phyloP scores from a whole-genome alignment of 2,797 vertebrate genomes.

The Notolepis coatsorum region DNA sequence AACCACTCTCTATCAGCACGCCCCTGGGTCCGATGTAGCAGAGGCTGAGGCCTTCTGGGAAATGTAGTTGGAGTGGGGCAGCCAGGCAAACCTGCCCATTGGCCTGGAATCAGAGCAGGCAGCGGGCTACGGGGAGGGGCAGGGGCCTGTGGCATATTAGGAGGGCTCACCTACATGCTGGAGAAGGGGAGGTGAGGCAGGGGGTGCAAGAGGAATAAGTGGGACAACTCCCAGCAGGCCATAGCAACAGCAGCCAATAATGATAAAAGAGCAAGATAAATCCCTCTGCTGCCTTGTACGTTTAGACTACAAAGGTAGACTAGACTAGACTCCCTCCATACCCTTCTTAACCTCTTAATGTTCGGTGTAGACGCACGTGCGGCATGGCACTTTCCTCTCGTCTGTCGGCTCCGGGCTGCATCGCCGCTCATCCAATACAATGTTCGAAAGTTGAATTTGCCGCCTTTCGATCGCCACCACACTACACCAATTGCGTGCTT shows the following conservation, averaged over 20 bases:
- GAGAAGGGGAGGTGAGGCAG: too few relatives aligned
- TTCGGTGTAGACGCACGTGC: too few relatives aligned
- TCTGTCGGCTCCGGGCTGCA: too few relatives aligned
- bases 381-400: too few relatives aligned
- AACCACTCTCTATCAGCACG: conserved; percentile 59
- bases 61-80: conserved; percentile 73
- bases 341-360: too few relatives aligned
- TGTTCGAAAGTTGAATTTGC: too few relatives aligned
- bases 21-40: conserved; percentile 54
- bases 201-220: conserved; percentile 77
- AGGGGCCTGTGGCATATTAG: conserved; percentile 68
- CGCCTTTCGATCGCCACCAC: too few relatives aligned
- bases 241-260: conserved; percentile 70
- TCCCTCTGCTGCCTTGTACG: conserved; percentile 66
- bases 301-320: too few relatives aligned
- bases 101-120: conserved; percentile 73
- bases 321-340: too few relatives aligned
- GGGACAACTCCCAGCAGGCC: conserved; percentile 80
- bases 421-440: too few relatives aligned
- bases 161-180: conserved; percentile 74
- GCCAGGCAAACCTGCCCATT: conserved; percentile 61
- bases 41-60: conserved; percentile 67
- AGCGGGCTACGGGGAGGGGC: conserved; percentile 56
- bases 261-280: conserved; percentile 71
- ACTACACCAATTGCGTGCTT: too few relatives aligned